Evolutionary conservation across 2,113 vertebrate species (phyloP).

Genomic region (Sapayoa aenigma): DNA sequence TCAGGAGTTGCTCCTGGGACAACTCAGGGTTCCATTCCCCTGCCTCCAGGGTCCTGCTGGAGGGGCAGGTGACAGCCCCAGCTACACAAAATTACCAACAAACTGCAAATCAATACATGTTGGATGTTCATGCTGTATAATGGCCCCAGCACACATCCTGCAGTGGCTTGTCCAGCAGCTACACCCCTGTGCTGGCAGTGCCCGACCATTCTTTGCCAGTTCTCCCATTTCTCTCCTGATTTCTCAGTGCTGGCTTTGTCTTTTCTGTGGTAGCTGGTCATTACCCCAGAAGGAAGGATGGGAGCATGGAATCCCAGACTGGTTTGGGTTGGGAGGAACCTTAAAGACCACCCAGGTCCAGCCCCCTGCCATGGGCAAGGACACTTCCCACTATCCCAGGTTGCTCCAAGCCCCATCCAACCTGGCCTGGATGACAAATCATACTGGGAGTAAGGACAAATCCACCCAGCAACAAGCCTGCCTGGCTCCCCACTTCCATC

Average conservation of each 20-base stretch:
- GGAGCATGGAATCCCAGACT: background rate
- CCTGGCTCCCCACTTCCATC: background rate
- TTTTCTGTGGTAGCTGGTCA: rapidly evolving
- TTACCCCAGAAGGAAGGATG: background rate
- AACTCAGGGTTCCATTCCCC: rapidly evolving
- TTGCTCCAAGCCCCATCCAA: background rate
- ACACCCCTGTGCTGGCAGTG: rapidly evolving
- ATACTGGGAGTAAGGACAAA: rapidly evolving
- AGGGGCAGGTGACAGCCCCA: background rate
- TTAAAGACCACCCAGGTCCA: background rate
- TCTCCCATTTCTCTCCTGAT: rapidly evolving
- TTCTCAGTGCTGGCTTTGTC: rapidly evolving
- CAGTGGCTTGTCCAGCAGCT: rapidly evolving
- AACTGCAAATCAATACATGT: rapidly evolving
- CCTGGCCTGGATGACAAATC: background rate
- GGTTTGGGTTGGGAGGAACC: background rate
- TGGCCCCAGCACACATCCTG: rapidly evolving
- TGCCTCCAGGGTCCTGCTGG: background rate
- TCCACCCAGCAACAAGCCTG: background rate
- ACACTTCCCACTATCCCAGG: background rate
- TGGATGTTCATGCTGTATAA: rapidly evolving
- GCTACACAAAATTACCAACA: background rate
- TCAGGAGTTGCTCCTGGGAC: background rate
- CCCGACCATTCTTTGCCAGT: rapidly evolving
- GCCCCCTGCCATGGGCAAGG: background rate